A percentile compares a stretch with the other conserved stretches of the same genome.
Evolutionary conservation across 64 coral and sea anemone genomes (phyloP).

Genomic region (Trachythela sp.): DNA sequence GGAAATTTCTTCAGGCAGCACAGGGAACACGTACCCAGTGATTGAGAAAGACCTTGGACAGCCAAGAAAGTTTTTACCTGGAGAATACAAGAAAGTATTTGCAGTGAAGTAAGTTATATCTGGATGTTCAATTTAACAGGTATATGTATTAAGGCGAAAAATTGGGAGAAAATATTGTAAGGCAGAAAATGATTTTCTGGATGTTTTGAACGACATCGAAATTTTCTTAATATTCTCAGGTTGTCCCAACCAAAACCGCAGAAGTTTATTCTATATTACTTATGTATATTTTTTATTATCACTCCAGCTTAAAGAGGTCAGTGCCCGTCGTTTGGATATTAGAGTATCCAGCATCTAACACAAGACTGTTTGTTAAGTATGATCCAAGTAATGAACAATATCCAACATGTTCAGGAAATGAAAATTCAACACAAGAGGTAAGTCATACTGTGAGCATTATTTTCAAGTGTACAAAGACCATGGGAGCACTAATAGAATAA

Average conservation of each 20-base stretch:
- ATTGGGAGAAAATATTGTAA: too few relatives aligned
- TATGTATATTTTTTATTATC: not conserved
- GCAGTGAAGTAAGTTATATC: not conserved
- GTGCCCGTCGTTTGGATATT: not conserved
- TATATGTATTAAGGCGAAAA: too few relatives aligned
- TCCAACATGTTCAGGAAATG: not conserved
- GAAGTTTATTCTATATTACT: too few relatives aligned
- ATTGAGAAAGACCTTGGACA: not conserved
- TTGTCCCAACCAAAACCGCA: too few relatives aligned
- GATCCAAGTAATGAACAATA: not conserved
- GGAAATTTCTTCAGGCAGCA: not conserved
- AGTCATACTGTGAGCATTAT: not conserved
- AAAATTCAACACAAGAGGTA: constrained; percentile 1
- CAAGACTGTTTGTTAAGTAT: not conserved
- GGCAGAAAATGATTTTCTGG: too few relatives aligned
- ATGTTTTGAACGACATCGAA: too few relatives aligned
- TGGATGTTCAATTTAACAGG: not conserved
- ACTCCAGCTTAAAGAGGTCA: not conserved
- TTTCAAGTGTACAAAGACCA: not conserved
- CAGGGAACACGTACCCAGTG: not conserved
- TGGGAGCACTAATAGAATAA: too few relatives aligned
- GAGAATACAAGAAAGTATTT: constrained; percentile 8
- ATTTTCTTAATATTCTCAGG: too few relatives aligned
- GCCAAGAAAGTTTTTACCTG: not conserved
- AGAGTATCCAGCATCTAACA: not conserved